Percentiles rank a stretch among this genome's conserved stretches.
Evolutionary conservation across 2,113 vertebrate species (phyloP).

Genomic region (Boulengerochromis microlepis): DNA sequence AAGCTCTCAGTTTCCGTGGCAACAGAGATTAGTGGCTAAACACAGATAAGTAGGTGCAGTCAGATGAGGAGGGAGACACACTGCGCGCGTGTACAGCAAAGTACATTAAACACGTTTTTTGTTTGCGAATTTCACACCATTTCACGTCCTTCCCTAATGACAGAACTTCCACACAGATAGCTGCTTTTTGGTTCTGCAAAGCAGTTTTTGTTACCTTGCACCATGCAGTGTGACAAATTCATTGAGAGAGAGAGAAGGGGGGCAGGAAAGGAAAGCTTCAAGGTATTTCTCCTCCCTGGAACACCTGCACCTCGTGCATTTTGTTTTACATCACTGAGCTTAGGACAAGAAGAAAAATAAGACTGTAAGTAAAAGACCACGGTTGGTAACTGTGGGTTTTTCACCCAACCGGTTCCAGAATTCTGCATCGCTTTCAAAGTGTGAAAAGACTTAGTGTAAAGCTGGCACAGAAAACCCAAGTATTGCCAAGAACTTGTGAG

Average conservation of each 20-base stretch:
- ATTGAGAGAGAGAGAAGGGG: neutral
- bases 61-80: constrained; percentile 9
- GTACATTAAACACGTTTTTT: neutral
- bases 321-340: neutral
- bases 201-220: neutral
- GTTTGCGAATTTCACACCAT: neutral
- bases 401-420: constrained; percentile 18
- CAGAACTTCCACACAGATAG: neutral
- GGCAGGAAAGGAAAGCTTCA: neutral
- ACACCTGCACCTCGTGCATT: neutral
- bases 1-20: constrained; percentile 63
- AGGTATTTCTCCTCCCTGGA: neutral
- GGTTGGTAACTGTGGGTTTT: constrained; percentile 34
- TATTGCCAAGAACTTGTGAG: constrained; percentile 48
- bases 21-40: constrained; percentile 60
- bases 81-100: neutral
- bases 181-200: neutral
- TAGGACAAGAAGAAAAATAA: neutral
- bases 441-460: constrained; percentile 60
- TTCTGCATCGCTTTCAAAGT: constrained; percentile 22
- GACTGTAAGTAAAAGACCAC: constrained; percentile 10
- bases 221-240: neutral
- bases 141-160: neutral
- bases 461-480: constrained; percentile 21
- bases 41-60: constrained; percentile 43